Evolutionary conservation across 2,888 invertebrate species (phyloP).

Genomic region (Agrenia bidenticulata): DNA sequence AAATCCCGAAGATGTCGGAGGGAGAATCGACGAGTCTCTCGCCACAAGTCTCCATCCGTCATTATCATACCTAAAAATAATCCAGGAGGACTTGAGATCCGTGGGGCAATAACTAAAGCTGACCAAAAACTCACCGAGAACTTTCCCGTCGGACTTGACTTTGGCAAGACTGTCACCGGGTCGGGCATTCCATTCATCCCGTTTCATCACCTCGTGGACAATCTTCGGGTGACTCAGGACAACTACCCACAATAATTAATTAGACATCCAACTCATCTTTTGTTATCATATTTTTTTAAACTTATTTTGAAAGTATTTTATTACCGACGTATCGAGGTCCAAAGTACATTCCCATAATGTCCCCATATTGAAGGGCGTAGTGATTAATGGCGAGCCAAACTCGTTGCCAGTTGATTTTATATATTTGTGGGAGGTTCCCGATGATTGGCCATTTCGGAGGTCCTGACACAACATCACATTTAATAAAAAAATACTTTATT

Average conservation of each 20-base stretch:
- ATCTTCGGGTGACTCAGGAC: conserved; percentile 39
- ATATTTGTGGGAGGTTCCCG: conserved; percentile 44
- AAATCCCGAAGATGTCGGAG: conserved; percentile 39
- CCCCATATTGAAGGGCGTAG: conserved; percentile 34
- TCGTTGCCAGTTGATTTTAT: conserved; percentile 37
- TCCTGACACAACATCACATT: conserved; percentile 19
- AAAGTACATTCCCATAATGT: conserved; percentile 41
- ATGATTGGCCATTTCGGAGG: conserved; percentile 39
- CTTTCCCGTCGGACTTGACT: conserved; percentile 33
- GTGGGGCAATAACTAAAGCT: too few relatives aligned
- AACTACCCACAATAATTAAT: conserved; percentile 13
- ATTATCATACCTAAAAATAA: conserved; percentile 33
- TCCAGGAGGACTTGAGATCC: too few relatives aligned
- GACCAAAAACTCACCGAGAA: conserved; percentile 23
- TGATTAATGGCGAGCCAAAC: conserved; percentile 41
- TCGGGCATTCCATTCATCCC: conserved; percentile 43
- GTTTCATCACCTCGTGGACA: conserved; percentile 42
- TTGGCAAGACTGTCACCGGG: conserved; percentile 35
- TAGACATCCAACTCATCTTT: too few relatives aligned
- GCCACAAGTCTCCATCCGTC: conserved; percentile 42
- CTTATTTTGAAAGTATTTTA: background rate
- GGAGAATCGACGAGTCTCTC: conserved; percentile 39
- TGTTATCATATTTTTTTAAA: too few relatives aligned
- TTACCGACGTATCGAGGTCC: conserved; percentile 33
- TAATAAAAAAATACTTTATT: too few relatives aligned